Evolutionary conservation across 2,113 vertebrate genomes (phyloP).

Genomic region (Cromileptes altivelis): DNA sequence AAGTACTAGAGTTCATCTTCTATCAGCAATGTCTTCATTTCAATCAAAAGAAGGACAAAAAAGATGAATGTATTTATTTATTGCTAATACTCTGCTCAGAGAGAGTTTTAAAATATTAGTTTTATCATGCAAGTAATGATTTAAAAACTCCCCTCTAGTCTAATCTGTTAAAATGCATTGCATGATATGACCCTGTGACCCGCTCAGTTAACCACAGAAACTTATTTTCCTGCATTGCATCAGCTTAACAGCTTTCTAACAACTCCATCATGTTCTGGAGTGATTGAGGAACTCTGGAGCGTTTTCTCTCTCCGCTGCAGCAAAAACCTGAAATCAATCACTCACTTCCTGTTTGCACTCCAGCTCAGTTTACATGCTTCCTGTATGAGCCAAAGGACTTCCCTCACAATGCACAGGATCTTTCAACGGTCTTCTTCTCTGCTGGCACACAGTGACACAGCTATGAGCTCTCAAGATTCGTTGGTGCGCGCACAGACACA

Average conservation of each 20-base stretch:
- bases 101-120: too few species aligned
- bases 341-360: slow-evolving; percentile 74
- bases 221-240: slow-evolving; percentile 37
- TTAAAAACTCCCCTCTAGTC: background rate
- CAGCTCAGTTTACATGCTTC: slow-evolving; percentile 75
- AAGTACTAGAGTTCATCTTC: background rate
- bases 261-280: slow-evolving; percentile 38
- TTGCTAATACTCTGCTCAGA: background rate
- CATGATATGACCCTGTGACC: background rate
- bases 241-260: slow-evolving; percentile 46
- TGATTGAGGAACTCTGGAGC: slow-evolving; percentile 48
- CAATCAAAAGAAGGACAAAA: background rate
- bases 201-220: background rate
- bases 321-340: slow-evolving; percentile 69
- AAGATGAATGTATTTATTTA: too few species aligned
- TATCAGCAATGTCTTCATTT: background rate
- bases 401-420: slow-evolving; percentile 57
- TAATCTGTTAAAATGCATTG: background rate
- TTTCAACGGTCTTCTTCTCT: slow-evolving; percentile 72
- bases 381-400: slow-evolving; percentile 72
- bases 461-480: slow-evolving; percentile 44
- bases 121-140: background rate
- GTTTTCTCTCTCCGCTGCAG: slow-evolving; percentile 51
- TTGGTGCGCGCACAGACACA: too few species aligned
- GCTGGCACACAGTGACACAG: slow-evolving; percentile 53